These are phyloP conservation scores for Columba janthina DNA, from an alignment of 2,113 vertebrate genomes.

Conservation along the genomic window DNA sequence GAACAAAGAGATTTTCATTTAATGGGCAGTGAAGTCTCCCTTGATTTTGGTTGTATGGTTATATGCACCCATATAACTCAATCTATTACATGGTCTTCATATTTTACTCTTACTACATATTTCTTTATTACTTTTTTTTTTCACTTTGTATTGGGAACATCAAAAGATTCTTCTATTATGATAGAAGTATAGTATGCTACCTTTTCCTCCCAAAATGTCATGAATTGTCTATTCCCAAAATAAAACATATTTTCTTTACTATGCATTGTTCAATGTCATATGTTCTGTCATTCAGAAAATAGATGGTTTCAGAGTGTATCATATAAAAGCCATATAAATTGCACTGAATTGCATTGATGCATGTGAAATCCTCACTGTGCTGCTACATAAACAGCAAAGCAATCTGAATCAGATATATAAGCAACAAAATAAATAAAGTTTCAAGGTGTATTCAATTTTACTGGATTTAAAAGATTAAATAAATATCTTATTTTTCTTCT, in stretches of 20 bases:
- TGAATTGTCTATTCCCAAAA: background rate
- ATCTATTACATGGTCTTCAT: background rate
- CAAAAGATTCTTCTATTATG: background rate
- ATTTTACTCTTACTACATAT: background rate
- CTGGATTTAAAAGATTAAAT: background rate
- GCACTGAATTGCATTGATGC: background rate
- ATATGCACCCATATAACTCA: background rate
- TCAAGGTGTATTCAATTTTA: background rate
- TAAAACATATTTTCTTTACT: background rate
- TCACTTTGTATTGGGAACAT: background rate
- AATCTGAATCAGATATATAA: background rate
- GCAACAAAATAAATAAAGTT: background rate
- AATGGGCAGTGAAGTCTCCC: background rate
- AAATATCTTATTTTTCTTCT: background rate
- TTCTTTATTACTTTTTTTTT: background rate
- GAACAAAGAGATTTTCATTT: background rate
- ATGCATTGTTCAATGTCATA: background rate
- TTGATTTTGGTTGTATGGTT: background rate
- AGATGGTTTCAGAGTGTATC: background rate
- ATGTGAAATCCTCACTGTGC: background rate
- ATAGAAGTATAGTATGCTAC: background rate
- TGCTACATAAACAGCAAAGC: background rate
- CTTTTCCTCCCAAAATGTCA: background rate
- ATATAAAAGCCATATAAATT: conserved; percentile 3
- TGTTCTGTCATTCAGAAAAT: background rate